phyloP scores from a whole-genome alignment of 2,113 vertebrate genomes.

The Nannospalax galili region DNA sequence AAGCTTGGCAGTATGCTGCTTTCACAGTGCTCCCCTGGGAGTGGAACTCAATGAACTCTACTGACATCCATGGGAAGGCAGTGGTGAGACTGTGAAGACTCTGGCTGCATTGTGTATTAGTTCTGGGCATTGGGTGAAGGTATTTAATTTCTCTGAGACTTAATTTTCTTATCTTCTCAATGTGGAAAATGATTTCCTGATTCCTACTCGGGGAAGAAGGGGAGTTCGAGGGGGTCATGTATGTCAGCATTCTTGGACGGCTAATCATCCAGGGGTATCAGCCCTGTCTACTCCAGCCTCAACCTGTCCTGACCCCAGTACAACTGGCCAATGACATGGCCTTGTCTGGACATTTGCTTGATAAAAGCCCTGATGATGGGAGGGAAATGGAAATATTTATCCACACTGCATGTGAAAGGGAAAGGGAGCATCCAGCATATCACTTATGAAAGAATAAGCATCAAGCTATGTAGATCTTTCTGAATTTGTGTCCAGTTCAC shows the following conservation, averaged over 20 bases:
- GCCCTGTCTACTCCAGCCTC: neutral
- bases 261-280: neutral
- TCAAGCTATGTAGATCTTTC: neutral
- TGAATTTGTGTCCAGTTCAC: conserved; percentile 39
- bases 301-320: neutral
- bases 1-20: too few relatives aligned
- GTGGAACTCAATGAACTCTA: neutral
- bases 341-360: neutral
- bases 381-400: neutral
- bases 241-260: neutral
- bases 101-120: neutral
- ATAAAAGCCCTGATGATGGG: neutral
- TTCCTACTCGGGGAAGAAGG: neutral
- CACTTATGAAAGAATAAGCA: neutral
- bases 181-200: neutral
- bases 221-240: neutral
- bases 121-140: neutral
- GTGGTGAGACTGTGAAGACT: neutral
- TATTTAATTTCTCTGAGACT: conserved; percentile 36
- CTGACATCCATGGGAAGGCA: neutral
- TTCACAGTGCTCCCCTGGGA: neutral
- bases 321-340: neutral
- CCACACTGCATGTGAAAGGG: neutral
- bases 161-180: conserved; percentile 11
- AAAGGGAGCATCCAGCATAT: neutral